Evolutionary conservation across 1,140 invertebrate genomes (phyloP).

Genomic region (Drosophila grimshawi): DNA sequence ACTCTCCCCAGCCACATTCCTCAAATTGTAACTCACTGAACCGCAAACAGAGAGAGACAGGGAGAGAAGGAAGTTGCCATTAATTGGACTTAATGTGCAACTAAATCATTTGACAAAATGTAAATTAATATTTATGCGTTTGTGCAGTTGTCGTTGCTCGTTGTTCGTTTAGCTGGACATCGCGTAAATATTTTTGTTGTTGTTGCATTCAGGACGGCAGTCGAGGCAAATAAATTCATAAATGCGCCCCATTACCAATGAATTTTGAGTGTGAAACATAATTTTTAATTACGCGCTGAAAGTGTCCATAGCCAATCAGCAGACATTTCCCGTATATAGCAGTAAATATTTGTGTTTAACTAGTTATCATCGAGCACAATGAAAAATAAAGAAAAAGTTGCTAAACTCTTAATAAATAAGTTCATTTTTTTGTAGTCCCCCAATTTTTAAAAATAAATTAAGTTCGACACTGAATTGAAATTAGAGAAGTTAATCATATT

Average conservation of each 20-base stretch:
- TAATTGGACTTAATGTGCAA: slow-evolving; percentile 63
- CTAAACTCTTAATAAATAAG: background rate
- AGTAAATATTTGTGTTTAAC: background rate
- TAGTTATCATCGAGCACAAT: background rate
- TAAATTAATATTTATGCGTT: slow-evolving; percentile 74
- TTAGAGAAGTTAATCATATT: too few species aligned
- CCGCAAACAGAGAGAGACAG: background rate
- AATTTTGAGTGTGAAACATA: slow-evolving; percentile 61
- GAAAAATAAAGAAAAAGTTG: background rate
- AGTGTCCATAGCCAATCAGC: background rate
- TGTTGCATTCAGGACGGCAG: background rate
- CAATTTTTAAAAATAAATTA: too few species aligned
- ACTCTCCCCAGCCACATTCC: background rate
- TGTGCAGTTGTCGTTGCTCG: slow-evolving; percentile 25
- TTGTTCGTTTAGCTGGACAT: slow-evolving; percentile 3
- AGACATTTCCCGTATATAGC: background rate
- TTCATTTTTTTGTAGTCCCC: too few species aligned
- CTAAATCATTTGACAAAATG: slow-evolving; percentile 74
- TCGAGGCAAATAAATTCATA: slow-evolving; percentile 61
- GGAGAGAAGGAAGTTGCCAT: slow-evolving; percentile 38
- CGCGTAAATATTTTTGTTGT: slow-evolving; percentile 22
- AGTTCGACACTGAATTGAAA: too few species aligned
- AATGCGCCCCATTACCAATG: slow-evolving; percentile 51
- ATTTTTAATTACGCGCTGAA: slow-evolving; percentile 61
- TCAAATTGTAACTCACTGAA: slow-evolving; percentile 50